Evolutionary conservation across 1,140 invertebrate genomes (phyloP).

Genomic region (Archivesica marissinica): DNA sequence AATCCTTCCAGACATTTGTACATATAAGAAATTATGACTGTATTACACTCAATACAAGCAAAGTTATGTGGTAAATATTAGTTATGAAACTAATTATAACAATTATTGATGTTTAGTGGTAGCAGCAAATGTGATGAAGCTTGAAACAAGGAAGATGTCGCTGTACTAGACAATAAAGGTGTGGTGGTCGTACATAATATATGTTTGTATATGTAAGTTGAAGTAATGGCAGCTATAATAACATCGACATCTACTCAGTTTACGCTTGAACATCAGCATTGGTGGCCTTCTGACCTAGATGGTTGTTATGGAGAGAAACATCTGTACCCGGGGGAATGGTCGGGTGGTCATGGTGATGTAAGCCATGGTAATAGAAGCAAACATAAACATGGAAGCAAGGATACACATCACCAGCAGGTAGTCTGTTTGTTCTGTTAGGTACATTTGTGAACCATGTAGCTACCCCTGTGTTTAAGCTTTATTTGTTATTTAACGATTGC

Average conservation of each 20-base stretch:
- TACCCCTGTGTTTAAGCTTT: neutral
- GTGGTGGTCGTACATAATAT: too few species aligned
- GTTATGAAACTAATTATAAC: too few species aligned
- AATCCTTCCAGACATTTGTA: too few species aligned
- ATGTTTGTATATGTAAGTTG: too few species aligned
- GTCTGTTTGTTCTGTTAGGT: neutral
- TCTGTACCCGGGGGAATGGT: conserved; percentile 22
- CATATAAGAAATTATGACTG: too few species aligned
- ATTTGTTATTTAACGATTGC: too few species aligned
- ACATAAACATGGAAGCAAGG: neutral
- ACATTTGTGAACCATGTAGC: neutral
- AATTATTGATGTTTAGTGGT: too few species aligned
- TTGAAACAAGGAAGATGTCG: too few species aligned
- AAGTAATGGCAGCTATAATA: conserved; percentile 69
- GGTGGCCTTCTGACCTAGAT: conserved; percentile 61
- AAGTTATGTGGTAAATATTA: too few species aligned
- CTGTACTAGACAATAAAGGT: too few species aligned
- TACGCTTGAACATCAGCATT: conserved; percentile 68
- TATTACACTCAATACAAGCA: too few species aligned
- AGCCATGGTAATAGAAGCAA: conserved; percentile 28
- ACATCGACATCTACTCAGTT: conserved; percentile 71
- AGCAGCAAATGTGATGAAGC: too few species aligned
- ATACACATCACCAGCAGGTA: conserved; percentile 5
- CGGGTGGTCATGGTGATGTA: neutral
- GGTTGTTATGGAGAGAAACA: conserved; percentile 29